Evolutionary conservation across 2,113 vertebrate species (phyloP).

Genomic region (Xenopus borealis): DNA sequence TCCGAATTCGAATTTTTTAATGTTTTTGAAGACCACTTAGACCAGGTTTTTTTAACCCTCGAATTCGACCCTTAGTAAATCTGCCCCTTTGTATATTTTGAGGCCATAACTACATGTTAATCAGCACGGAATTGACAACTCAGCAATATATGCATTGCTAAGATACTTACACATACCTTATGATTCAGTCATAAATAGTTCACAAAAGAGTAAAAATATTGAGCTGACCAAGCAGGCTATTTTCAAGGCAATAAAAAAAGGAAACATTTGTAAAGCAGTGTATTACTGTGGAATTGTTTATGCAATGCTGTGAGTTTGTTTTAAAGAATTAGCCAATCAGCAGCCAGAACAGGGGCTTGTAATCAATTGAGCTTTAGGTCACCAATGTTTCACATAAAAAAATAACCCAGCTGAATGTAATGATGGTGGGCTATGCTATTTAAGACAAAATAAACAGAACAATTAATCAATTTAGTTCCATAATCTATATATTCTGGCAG

Average conservation of each 20-base stretch:
- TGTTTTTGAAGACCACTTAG: too few relatives aligned
- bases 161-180: constrained; percentile 9
- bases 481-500: too few relatives aligned
- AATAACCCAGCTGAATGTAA: constrained; percentile 55
- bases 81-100: constrained; percentile 17
- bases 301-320: constrained; percentile 41
- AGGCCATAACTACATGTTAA: constrained; percentile 15
- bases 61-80: too few relatives aligned
- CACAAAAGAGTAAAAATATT: too few relatives aligned
- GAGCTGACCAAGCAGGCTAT: too few relatives aligned
- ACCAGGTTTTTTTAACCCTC: too few relatives aligned
- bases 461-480: too few relatives aligned
- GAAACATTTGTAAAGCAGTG: neutral
- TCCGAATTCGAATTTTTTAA: too few relatives aligned
- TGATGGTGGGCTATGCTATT: too few relatives aligned
- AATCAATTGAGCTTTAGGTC: constrained; percentile 63
- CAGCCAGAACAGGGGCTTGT: constrained; percentile 56
- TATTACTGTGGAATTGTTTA: constrained; percentile 42
- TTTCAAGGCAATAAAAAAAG: too few relatives aligned
- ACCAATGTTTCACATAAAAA: constrained; percentile 64
- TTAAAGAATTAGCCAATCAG: constrained; percentile 16
- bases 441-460: too few relatives aligned
- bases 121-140: constrained; percentile 58
- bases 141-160: constrained; percentile 52
- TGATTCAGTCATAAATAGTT: too few relatives aligned